phyloP scores from a whole-genome alignment of 2,888 invertebrate species.

The Biston betularia region DNA sequence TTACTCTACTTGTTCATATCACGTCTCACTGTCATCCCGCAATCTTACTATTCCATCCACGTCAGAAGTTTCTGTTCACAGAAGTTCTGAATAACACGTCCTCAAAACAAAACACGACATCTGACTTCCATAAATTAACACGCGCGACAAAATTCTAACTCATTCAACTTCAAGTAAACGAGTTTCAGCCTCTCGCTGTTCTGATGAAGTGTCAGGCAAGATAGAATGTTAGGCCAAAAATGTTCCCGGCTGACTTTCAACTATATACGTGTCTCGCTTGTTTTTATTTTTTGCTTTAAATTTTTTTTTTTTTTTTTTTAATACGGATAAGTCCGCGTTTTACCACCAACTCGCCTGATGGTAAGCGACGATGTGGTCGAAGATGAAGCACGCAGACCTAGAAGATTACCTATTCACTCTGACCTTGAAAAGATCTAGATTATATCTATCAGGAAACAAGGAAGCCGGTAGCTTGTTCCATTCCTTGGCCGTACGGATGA shows the following conservation, averaged over 20 bases:
- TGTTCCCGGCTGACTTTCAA: not conserved
- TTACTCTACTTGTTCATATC: conserved; percentile 7
- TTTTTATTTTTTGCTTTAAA: too few species aligned
- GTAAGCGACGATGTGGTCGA: too few species aligned
- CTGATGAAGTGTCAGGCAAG: conserved; percentile 7
- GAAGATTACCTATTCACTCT: too few species aligned
- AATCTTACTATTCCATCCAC: conserved; percentile 26
- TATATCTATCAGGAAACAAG: too few species aligned
- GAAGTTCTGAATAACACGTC: conserved; percentile 38
- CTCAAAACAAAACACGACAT: conserved; percentile 47
- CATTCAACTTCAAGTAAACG: conserved; percentile 52
- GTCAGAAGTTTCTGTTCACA: conserved; percentile 12
- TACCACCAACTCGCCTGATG: too few species aligned
- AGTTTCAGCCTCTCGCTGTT: conserved; percentile 32
- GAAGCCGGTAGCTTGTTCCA: too few species aligned
- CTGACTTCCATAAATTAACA: conserved; percentile 57
- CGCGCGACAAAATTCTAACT: conserved; percentile 58
- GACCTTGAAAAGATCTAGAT: too few species aligned
- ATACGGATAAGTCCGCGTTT: too few species aligned
- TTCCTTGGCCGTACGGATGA: too few species aligned
- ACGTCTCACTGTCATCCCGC: conserved; percentile 11
- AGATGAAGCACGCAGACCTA: too few species aligned
- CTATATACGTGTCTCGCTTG: too few species aligned
- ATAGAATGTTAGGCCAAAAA: conserved; percentile 5
- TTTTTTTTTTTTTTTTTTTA: too few species aligned